Conservation (phyloP, 2,888 invertebrate genomes). For the Agonum fuliginosum region DNA sequence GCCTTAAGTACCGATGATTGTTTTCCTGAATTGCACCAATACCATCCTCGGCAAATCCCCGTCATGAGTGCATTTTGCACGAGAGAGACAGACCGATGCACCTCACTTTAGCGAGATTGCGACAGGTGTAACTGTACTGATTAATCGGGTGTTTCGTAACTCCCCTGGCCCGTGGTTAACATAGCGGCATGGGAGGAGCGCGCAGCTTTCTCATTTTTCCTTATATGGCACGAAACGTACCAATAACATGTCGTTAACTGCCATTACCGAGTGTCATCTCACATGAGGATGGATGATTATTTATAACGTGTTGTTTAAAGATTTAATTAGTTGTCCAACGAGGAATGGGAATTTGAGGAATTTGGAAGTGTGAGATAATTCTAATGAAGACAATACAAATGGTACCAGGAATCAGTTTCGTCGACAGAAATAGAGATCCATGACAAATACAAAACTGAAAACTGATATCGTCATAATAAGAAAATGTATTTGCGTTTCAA, state of each 20-base stretch:
- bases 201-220: constrained; percentile 48
- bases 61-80: neutral
- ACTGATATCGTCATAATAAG: too few relatives aligned
- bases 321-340: neutral
- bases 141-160: constrained; percentile 44
- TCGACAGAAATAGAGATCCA: too few relatives aligned
- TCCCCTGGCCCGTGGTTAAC: constrained; percentile 17
- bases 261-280: constrained; percentile 32
- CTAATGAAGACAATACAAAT: too few relatives aligned
- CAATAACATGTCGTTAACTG: constrained; percentile 36
- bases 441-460: too few relatives aligned
- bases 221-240: constrained; percentile 43
- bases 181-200: constrained; percentile 45
- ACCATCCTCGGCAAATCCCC: neutral
- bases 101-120: neutral
- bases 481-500: too few relatives aligned
- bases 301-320: neutral
- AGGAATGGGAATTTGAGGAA: neutral
- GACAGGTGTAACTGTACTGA: constrained; percentile 7
- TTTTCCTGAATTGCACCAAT: neutral
- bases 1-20: too few relatives aligned
- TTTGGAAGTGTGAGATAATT: too few relatives aligned
- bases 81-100: neutral
- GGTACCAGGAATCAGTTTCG: too few relatives aligned
- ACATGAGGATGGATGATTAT: neutral